A percentile compares a stretch with the other conserved stretches of the same genome.
phyloP scores from a whole-genome alignment of 2,888 invertebrate species.

The Urechis unicinctus region DNA sequence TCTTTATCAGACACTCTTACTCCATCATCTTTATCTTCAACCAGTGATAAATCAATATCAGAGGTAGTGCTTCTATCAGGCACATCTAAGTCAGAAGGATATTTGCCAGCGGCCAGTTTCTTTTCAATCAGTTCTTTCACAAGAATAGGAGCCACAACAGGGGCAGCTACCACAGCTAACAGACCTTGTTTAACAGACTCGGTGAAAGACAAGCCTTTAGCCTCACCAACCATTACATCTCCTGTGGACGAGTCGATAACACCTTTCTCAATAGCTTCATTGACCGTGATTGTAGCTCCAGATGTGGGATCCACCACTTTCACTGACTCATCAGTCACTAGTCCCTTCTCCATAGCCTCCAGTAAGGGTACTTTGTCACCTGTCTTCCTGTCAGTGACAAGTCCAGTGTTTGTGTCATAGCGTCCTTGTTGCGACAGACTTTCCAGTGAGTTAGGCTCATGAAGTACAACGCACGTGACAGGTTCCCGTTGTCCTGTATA shows the following conservation, averaged over 20 bases:
- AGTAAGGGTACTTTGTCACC: slow-evolving; percentile 5
- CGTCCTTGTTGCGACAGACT: slow-evolving; percentile 60
- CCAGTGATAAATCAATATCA: too few relatives aligned
- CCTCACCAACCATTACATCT: slow-evolving; percentile 9
- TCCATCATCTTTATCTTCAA: too few relatives aligned
- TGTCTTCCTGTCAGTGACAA: slow-evolving; percentile 9
- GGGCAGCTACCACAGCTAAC: neutral
- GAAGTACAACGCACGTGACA: too few relatives aligned
- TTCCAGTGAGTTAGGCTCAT: too few relatives aligned
- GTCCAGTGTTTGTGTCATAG: slow-evolving; percentile 6
- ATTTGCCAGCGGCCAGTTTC: neutral
- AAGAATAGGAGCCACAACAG: too few relatives aligned
- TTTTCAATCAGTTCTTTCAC: too few relatives aligned
- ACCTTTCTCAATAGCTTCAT: slow-evolving; percentile 63
- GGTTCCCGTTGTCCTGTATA: slow-evolving; percentile 1
- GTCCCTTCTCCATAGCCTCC: slow-evolving; percentile 19
- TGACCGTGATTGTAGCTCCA: slow-evolving; percentile 60
- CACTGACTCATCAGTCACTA: slow-evolving; percentile 38
- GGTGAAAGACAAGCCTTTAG: neutral
- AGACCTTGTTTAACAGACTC: neutral
- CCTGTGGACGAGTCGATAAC: slow-evolving; percentile 63
- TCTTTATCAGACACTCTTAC: too few relatives aligned
- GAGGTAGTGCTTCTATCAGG: too few relatives aligned
- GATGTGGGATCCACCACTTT: slow-evolving; percentile 50
- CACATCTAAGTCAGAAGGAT: too few relatives aligned